Conservation (phyloP, 1,140 invertebrate genomes). For the Ericerus pela region DNA sequence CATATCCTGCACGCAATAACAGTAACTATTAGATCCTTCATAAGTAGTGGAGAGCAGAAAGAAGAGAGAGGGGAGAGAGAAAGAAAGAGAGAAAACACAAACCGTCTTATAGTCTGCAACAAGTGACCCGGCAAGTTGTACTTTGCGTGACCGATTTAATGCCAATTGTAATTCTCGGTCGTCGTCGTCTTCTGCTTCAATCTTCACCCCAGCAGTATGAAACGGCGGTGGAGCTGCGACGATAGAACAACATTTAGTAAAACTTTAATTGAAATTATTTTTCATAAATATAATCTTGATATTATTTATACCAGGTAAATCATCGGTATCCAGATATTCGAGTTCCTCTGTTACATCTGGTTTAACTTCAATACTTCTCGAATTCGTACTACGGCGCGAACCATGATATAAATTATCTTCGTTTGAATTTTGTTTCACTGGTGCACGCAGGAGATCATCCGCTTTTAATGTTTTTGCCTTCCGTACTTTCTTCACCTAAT, state of each 20-base stretch:
- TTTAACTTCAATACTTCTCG: conserved; percentile 24
- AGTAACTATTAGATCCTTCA: too few relatives aligned
- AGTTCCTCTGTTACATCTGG: conserved; percentile 29
- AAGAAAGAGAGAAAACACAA: too few relatives aligned
- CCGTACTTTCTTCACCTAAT: conserved; percentile 34
- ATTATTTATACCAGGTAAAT: conserved; percentile 21
- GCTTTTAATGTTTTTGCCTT: conserved; percentile 38
- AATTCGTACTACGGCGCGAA: conserved; percentile 30
- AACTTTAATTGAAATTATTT: conserved; percentile 11
- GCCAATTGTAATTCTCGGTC: conserved; percentile 58
- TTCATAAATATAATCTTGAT: background rate
- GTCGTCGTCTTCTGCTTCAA: conserved; percentile 57
- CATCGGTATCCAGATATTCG: conserved; percentile 35
- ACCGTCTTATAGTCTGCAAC: too few relatives aligned
- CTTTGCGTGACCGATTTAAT: conserved; percentile 53
- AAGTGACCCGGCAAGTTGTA: conserved; percentile 43
- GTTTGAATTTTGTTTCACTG: conserved; percentile 19
- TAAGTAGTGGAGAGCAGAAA: too few relatives aligned
- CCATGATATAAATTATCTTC: conserved; percentile 37
- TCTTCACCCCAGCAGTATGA: conserved; percentile 14
- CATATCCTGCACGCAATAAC: too few relatives aligned
- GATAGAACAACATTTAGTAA: conserved; percentile 14
- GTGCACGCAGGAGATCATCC: conserved; percentile 37
- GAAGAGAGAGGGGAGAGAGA: too few relatives aligned
- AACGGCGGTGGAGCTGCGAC: background rate